These are phyloP conservation scores for Epinephelus coioides DNA, from an alignment of 2,797 vertebrate species.

Conservation along the genomic window DNA sequence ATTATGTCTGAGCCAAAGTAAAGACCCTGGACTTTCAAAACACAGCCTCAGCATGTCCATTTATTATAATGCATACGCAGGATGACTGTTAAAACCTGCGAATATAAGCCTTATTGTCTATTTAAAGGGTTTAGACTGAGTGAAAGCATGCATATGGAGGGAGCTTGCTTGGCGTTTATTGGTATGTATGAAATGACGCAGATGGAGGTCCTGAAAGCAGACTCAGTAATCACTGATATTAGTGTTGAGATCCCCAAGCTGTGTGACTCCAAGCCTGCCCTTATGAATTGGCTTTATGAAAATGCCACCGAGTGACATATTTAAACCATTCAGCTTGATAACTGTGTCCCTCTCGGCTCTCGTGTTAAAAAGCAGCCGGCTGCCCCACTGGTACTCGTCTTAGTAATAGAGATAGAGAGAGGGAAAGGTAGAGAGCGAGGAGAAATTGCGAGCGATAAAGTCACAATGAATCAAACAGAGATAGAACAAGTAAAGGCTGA, in stretches of 20 bases:
- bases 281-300: conserved; percentile 71
- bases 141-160: conserved; percentile 15
- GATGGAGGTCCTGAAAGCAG: conserved; percentile 47
- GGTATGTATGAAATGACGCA: conserved; percentile 53
- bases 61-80: conserved; percentile 16
- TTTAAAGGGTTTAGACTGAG: conserved; percentile 23
- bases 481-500: conserved; percentile 22
- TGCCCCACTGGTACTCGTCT: conserved; percentile 42
- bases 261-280: conserved; percentile 36
- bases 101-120: conserved; percentile 32
- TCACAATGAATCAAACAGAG: conserved; percentile 47
- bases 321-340: conserved; percentile 68
- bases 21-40: conserved; percentile 31
- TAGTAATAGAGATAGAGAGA: conserved; percentile 17
- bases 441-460: conserved; percentile 39
- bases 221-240: conserved; percentile 54
- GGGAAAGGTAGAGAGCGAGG: conserved; percentile 12
- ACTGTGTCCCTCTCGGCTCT: conserved; percentile 55
- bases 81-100: conserved; percentile 21
- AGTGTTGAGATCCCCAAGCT: conserved; percentile 43
- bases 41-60: conserved; percentile 30
- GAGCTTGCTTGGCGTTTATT: conserved; percentile 18
- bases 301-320: conserved; percentile 69
- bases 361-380: conserved; percentile 53
- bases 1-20: conserved; percentile 33